Evolutionary conservation across 2,888 invertebrate genomes (phyloP), one percentile per base, ranked within the genome.

Genomic region (Hetaerina titia): DNA sequence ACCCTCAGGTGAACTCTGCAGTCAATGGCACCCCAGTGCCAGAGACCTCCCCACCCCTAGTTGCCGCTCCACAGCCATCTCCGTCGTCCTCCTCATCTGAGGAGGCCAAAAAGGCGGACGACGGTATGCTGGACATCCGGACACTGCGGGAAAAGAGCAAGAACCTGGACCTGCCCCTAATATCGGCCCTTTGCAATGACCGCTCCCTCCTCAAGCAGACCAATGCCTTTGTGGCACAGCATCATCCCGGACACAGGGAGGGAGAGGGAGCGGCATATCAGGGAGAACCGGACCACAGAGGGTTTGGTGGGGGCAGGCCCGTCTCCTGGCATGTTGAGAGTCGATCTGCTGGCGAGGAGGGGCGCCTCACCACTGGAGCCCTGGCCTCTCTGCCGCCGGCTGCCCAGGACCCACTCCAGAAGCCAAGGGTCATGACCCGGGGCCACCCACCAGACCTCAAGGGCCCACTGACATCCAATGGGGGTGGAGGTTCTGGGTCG

Each of bases 151-250:
- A 99, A 97, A 98, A 99, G 97, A 99, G 98, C 97, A 98, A 98
- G 96, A 98, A 99, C 96, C 97, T 99, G 96, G 99, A 99, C 97
- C 97, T 99, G 96, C 99, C 99, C 45, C 97, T 99, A 95, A 99
- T 99, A 96, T 98, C 99, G 95, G 99, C 99, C 22, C 97, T 99
- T 96, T 99, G 99, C 97, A 99, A 99, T 96, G 99, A 99, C 97
- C 98, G 98, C 95, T 98, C 99, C 90, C 97, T 99, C 96, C 97
- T 99, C 95, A 98, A 98, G 97, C 99, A 99, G 97, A 99, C 98
- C 94, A 98, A 98, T 96, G 98, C 98, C 56, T 98, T 98, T 96
- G 97, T 98, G 97, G 98, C 98, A 95, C 98, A 98, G 96, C 97
- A 97, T 96, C 97, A 97, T 96, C 97, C 97, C 58, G 95, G 81